Base-by-base conservation (phyloP, 2,888 invertebrate species). In the Suillia variegata region DNA sequence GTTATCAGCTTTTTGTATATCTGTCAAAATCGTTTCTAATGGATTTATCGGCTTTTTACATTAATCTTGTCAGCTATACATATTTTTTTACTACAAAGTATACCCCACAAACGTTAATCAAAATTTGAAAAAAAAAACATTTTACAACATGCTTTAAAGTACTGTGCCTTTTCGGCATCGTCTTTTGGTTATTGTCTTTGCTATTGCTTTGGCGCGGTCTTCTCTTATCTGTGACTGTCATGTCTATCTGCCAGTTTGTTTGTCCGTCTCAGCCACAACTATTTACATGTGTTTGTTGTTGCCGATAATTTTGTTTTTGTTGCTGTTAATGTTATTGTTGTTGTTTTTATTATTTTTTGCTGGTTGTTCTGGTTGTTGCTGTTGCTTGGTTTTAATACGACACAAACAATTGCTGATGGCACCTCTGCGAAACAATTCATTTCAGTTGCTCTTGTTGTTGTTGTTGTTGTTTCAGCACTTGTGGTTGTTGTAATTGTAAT, bases 221-320 rank as follows among this genome's bases (percentile, higher is more conserved):
- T 8, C 15, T 38, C 38, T 38, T 38, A 38, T 38, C 38, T 5
- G 10, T 13, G 38, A n/a, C n/a, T 38, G 38, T 38, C 38, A 38
- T 38, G 38, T 38, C n/a, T 38, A 38, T 38, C 38, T n/a, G 38
- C 4, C 3, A n/a, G 38, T n/a, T 38, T 38, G 10, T 38, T n/a
- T 38, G 18, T 45, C 45, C 6, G 18, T 20, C 45, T 20, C n/a
- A n/a, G n/a, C 18, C 45, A 45, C 45, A 38, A 5, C 5, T 18
- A 45, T 45, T 45, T 45, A 45, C 45, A 45, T 45, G 45, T 45
- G 45, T 45, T 45, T 20, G 45, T 13, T 45, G 20, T 45, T 45
- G 20, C 45, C 20, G 45, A 4, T 20, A 6, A 5, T 45, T 17
- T 18, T 45, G 20, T 45, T 45, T 17, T 20, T 18, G 13, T 45